Evolutionary conservation across 2,113 vertebrate species (phyloP).

Genomic region (Microtus ochrogaster): DNA sequence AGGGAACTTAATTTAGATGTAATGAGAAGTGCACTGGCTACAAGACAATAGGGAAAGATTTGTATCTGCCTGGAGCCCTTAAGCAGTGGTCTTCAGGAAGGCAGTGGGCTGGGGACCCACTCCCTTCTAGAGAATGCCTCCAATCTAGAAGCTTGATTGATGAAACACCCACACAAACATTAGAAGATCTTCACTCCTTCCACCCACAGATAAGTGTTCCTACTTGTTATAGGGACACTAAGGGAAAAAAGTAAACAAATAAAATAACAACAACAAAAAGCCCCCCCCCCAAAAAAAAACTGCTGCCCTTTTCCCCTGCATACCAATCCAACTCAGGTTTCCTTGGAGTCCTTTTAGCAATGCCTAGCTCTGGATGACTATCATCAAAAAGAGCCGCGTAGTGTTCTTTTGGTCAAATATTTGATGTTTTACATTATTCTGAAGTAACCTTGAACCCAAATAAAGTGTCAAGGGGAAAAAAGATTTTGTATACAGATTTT

Average conservation of each 20-base stretch:
- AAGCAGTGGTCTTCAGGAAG: not conserved
- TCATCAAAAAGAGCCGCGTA: not conserved
- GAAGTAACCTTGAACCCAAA: not conserved
- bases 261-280: not conserved
- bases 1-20: conserved; percentile 49
- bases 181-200: conserved; percentile 8
- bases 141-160: conserved; percentile 44
- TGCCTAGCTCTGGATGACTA: not conserved
- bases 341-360: not conserved
- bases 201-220: not conserved
- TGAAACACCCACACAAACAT: conserved; percentile 35
- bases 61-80: conserved; percentile 2
- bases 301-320: not conserved
- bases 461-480: not conserved
- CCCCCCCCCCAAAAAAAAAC: not conserved
- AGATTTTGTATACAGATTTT: not conserved
- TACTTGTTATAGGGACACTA: not conserved
- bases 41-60: not conserved
- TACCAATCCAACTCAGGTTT: conserved; percentile 22
- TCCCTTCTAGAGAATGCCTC: conserved; percentile 7
- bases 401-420: not conserved
- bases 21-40: conserved; percentile 18
- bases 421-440: not conserved
- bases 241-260: not conserved
- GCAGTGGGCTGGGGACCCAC: not conserved